Conservation (phyloP, 1,140 invertebrate genomes). For the Parapsyche elsis region DNA sequence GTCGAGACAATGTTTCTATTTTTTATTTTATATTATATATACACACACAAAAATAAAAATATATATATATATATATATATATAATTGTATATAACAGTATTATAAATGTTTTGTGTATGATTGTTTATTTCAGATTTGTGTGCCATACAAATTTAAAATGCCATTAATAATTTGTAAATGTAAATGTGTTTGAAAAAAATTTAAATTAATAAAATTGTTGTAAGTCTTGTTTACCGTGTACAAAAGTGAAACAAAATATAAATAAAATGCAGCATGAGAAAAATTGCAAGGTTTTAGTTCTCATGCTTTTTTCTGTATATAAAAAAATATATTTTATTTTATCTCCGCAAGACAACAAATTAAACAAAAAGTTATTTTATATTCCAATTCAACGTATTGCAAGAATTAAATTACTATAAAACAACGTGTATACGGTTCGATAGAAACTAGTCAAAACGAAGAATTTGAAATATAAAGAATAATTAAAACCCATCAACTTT, state of each 20-base stretch:
- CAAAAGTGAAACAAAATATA: slow-evolving; percentile 43
- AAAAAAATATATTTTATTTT: slow-evolving; percentile 15
- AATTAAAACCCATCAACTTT: too few species aligned
- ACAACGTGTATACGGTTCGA: too few species aligned
- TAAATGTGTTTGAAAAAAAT: slow-evolving; percentile 33
- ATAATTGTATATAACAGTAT: slow-evolving; percentile 40
- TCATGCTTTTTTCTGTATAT: slow-evolving; percentile 53
- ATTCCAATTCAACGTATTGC: not conserved
- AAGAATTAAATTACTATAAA: too few species aligned
- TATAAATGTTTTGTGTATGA: slow-evolving; percentile 38
- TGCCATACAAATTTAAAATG: slow-evolving; percentile 35
- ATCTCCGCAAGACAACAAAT: not conserved
- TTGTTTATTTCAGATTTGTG: slow-evolving; percentile 29
- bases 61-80: slow-evolving; percentile 41
- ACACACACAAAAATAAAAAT: slow-evolving; percentile 6
- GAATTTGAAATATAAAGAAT: too few species aligned
- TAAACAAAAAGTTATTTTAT: not conserved
- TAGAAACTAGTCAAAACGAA: too few species aligned
- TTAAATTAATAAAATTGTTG: slow-evolving; percentile 30
- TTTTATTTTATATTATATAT: slow-evolving; percentile 1
- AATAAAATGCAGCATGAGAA: slow-evolving; percentile 56
- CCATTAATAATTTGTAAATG: slow-evolving; percentile 37
- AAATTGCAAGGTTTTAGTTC: slow-evolving; percentile 52
- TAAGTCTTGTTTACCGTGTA: slow-evolving; percentile 48
- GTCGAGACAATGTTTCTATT: not conserved